phyloP scores from a whole-genome alignment of 2,888 invertebrate species.

The Catotricha subobsoleta region DNA sequence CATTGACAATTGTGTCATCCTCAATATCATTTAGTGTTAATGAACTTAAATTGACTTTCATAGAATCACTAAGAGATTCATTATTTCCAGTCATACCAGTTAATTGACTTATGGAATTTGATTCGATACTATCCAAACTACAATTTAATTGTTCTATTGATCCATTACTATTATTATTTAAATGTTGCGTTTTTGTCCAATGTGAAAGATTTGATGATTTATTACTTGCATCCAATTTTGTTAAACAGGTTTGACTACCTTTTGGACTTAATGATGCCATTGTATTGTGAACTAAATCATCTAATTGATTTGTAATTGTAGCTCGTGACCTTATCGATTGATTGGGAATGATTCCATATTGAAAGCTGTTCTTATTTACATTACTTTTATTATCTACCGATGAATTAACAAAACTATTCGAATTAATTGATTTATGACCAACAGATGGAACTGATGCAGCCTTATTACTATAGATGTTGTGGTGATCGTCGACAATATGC shows the following conservation, averaged over 20 bases:
- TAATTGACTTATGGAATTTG: slow-evolving; percentile 11
- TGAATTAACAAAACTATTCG: too few relatives aligned
- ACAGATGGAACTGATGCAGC: too few relatives aligned
- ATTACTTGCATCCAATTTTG: too few relatives aligned
- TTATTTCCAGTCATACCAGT: too few relatives aligned
- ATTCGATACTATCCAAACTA: not conserved
- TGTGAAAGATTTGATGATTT: not conserved
- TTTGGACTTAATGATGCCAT: slow-evolving; percentile 3
- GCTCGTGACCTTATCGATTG: not conserved
- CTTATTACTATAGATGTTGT: not conserved
- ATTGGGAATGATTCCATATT: slow-evolving; percentile 1
- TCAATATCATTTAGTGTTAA: slow-evolving; percentile 19
- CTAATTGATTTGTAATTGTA: not conserved
- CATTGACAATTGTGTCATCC: too few relatives aligned
- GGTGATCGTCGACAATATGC: slow-evolving; percentile 16
- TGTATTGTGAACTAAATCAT: not conserved
- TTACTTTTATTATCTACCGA: too few relatives aligned
- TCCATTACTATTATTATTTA: not conserved
- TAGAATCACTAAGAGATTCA: slow-evolving; percentile 14
- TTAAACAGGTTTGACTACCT: not conserved
- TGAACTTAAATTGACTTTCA: slow-evolving; percentile 20
- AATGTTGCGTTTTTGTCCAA: not conserved
- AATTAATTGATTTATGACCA: not conserved
- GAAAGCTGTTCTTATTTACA: not conserved
- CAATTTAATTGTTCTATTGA: too few relatives aligned